Percentiles rank a stretch among this genome's conserved stretches.
Evolutionary conservation across 2,113 vertebrate genomes (phyloP).

Genomic region (Gulo gulo): DNA sequence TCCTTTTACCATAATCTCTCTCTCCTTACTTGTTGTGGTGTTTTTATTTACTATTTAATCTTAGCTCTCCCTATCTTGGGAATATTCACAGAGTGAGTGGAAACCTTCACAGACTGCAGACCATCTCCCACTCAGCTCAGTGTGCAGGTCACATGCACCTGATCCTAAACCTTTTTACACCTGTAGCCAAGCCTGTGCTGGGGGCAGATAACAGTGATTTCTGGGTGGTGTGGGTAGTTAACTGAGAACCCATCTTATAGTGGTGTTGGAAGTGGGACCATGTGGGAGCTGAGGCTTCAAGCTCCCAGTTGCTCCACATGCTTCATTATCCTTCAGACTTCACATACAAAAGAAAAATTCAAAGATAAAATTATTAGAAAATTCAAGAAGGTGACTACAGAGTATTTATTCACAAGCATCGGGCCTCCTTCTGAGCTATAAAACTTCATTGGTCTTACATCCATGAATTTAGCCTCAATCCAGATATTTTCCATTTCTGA

Average conservation of each 20-base stretch:
- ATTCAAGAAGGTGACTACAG: not conserved
- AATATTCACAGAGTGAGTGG: not conserved
- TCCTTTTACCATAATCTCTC: not conserved
- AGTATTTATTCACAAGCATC: not conserved
- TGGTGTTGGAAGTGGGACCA: not conserved
- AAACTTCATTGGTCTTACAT: not conserved
- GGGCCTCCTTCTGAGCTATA: not conserved
- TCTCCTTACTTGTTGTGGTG: not conserved
- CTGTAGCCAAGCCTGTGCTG: not conserved
- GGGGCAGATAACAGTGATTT: not conserved
- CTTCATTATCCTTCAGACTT: not conserved
- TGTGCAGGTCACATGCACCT: not conserved
- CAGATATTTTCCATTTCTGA: not conserved
- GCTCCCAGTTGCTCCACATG: not conserved
- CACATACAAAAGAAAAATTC: not conserved
- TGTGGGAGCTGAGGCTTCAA: not conserved
- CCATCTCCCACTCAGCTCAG: not conserved
- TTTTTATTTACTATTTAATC: not conserved
- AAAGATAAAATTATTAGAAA: not conserved
- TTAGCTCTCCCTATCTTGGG: not conserved
- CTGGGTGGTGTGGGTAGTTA: fast-evolving
- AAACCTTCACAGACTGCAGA: not conserved
- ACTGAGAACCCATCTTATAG: not conserved
- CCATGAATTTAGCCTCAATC: not conserved
- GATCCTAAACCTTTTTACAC: fast-evolving